phyloP scores from a whole-genome alignment of 2,888 invertebrate species.

The Idaea dimidiata region DNA sequence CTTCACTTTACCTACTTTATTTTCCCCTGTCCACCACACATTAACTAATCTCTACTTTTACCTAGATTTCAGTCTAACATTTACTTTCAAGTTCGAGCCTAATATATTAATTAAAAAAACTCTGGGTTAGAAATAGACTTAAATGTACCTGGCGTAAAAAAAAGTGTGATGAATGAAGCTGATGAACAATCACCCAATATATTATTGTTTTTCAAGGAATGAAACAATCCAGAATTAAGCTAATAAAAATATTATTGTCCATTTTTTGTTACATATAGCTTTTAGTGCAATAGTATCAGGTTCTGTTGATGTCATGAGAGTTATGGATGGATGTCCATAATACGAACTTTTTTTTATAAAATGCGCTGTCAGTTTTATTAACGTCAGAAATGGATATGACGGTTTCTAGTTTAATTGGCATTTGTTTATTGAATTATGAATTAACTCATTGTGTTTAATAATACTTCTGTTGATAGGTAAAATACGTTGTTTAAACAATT shows the following conservation, averaged over 20 bases:
- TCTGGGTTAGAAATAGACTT: no score
- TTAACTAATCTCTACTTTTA: no score
- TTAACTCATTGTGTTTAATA: slow-evolving; percentile 55
- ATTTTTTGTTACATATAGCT: slow-evolving; percentile 41
- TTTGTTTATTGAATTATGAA: slow-evolving; percentile 44
- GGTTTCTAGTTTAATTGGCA: slow-evolving; percentile 62
- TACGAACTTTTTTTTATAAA: slow-evolving; percentile 34
- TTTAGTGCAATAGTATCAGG: slow-evolving; percentile 75
- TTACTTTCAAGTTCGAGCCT: no score
- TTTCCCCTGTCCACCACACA: no score
- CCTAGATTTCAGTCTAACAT: no score
- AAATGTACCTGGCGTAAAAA: no score
- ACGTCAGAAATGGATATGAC: slow-evolving; percentile 62
- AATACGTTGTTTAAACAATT: slow-evolving; percentile 49
- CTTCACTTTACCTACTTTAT: no score
- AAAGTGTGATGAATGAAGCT: no score
- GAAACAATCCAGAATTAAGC: no score
- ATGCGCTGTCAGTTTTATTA: slow-evolving; percentile 67
- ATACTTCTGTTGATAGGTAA: slow-evolving; percentile 56
- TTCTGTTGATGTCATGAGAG: slow-evolving; percentile 53
- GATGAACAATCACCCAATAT: no score
- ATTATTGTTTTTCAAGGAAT: no score
- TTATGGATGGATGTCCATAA: slow-evolving; percentile 19
- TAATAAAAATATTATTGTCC: slow-evolving; percentile 27
- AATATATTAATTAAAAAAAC: no score